A percentile compares a stretch with the other conserved stretches of the same genome.
Conservation (phyloP, 2,888 invertebrate genomes). For the Campoplex capitator region DNA sequence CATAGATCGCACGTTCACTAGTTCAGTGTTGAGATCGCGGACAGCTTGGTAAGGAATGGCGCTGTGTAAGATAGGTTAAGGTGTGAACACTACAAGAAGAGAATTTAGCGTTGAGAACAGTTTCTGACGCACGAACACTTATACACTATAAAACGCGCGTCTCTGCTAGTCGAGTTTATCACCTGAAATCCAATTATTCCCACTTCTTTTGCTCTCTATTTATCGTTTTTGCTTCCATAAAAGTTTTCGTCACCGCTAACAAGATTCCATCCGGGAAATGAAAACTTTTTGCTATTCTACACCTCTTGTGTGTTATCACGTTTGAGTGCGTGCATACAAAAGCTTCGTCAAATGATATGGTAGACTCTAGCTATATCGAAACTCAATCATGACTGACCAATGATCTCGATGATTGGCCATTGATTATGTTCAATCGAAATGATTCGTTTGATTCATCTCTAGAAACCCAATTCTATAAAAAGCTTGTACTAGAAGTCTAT, state of each 20-base stretch:
- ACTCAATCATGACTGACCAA: not conserved
- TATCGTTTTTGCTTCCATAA: constrained; percentile 72
- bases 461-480: not conserved
- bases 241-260: constrained; percentile 63
- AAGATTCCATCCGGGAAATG: constrained; percentile 63
- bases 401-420: not conserved
- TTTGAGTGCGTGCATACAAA: not conserved
- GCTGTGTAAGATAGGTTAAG: constrained; percentile 34
- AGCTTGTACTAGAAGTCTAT: not conserved
- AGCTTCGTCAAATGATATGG: not conserved
- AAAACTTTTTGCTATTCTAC: constrained; percentile 27
- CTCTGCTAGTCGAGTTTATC: constrained; percentile 62
- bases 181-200: constrained; percentile 73
- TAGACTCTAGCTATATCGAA: not conserved
- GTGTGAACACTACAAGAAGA: constrained; percentile 35
- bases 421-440: not conserved
- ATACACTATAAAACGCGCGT: constrained; percentile 33
- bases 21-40: constrained; percentile 60
- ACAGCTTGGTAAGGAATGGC: constrained; percentile 39
- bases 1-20: constrained; percentile 26
- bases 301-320: constrained; percentile 5
- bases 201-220: constrained; percentile 71
- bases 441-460: not conserved
- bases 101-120: constrained; percentile 60
- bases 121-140: constrained; percentile 49